Conservation (phyloP, 2,888 invertebrate genomes). For the Cantharis nigra region DNA sequence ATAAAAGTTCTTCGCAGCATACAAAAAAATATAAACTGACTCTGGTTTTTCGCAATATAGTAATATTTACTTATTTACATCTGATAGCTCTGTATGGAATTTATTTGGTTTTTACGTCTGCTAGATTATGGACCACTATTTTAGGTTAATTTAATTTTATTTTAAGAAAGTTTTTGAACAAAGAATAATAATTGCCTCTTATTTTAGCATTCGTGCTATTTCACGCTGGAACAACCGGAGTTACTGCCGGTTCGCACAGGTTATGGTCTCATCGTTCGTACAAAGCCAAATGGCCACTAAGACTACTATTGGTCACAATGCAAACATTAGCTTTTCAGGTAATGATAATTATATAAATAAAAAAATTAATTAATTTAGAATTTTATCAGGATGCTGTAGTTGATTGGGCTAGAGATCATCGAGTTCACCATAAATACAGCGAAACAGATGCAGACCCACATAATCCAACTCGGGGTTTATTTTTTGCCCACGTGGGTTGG, state of each 20-base stretch:
- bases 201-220: constrained; percentile 69
- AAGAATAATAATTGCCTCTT: not conserved
- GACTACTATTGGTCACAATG: constrained; percentile 76
- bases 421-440: constrained; percentile 90
- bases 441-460: constrained; percentile 95
- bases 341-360: constrained; percentile 11
- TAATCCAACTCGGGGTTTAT: constrained; percentile 90
- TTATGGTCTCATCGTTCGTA: constrained; percentile 96
- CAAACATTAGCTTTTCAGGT: constrained; percentile 88
- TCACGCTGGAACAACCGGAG: constrained; percentile 81
- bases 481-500: constrained; percentile 97
- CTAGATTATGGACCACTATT: constrained; percentile 71
- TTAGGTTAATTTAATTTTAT: constrained; percentile 68
- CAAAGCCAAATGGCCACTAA: constrained; percentile 90
- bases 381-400: constrained; percentile 68
- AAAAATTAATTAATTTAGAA: too few relatives aligned
- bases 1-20: constrained; percentile 20
- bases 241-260: constrained; percentile 96
- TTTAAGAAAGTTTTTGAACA: not conserved
- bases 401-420: constrained; percentile 80
- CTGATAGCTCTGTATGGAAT: constrained; percentile 75
- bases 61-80: constrained; percentile 78
- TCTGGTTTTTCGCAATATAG: constrained; percentile 83
- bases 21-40: constrained; percentile 62
- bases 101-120: constrained; percentile 73